phyloP scores from a whole-genome alignment of 2,113 vertebrate genomes.

The Pardalotus punctatus region DNA sequence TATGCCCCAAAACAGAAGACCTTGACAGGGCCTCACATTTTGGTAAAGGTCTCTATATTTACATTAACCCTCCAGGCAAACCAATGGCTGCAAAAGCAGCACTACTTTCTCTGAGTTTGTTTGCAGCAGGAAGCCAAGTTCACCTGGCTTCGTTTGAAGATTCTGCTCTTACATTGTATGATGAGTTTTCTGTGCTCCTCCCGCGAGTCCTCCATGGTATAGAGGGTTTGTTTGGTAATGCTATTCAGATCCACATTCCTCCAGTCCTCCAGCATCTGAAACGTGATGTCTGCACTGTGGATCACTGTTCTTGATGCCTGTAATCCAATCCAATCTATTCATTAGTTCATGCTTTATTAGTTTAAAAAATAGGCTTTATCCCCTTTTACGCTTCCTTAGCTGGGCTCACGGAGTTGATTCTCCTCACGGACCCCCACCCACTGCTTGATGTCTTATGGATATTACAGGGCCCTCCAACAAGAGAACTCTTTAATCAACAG shows the following conservation, averaged over 20 bases:
- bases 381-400: constrained; percentile 30
- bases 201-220: constrained; percentile 96
- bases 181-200: constrained; percentile 96
- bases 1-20: background rate
- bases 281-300: constrained; percentile 99
- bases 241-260: constrained; percentile 98
- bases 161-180: constrained; percentile 86
- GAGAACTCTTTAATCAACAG: background rate
- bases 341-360: constrained; percentile 58
- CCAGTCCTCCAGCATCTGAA: constrained; percentile 99
- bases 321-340: constrained; percentile 60
- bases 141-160: background rate
- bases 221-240: constrained; percentile 99
- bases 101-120: background rate
- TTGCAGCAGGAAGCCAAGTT: background rate
- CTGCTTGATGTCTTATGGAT: background rate
- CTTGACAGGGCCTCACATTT: background rate
- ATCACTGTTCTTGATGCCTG: constrained; percentile 98
- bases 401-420: background rate
- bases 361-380: constrained; percentile 24
- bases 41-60: background rate
- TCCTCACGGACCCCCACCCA: background rate
- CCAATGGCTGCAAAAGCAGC: background rate
- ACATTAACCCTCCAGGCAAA: background rate
- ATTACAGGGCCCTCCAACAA: background rate